Evolutionary conservation across 2,888 invertebrate genomes (phyloP).

Genomic region (Amaurobius ferox): DNA sequence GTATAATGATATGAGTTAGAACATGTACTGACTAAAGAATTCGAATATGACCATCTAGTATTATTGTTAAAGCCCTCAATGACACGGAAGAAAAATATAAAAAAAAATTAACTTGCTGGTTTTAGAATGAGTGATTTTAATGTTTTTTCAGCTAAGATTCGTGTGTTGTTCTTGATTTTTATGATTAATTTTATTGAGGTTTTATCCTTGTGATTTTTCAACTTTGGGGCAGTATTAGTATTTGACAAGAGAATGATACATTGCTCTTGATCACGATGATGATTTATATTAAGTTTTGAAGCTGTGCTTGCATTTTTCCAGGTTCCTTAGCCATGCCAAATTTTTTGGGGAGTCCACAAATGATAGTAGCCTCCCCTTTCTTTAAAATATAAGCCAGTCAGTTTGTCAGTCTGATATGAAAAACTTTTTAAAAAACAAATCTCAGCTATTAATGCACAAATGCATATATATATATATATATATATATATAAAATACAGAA

Average conservation of each 20-base stretch:
- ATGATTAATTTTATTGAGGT: background rate
- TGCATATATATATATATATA: no score
- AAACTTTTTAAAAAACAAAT: no score
- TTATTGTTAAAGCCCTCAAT: background rate
- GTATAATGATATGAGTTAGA: background rate
- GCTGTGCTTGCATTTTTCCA: no score
- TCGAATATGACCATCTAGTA: background rate
- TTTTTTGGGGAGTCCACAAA: no score
- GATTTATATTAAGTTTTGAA: background rate
- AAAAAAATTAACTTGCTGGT: background rate
- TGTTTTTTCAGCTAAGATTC: background rate
- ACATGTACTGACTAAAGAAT: background rate
- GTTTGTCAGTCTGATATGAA: no score
- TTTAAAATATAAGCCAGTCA: no score
- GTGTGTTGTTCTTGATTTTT: background rate
- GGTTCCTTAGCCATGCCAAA: no score
- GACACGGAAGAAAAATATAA: background rate
- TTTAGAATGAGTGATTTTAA: background rate
- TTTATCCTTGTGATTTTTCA: background rate
- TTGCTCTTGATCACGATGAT: background rate
- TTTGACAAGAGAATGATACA: background rate
- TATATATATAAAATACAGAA: no score
- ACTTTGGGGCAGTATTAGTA: background rate
- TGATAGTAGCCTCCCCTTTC: no score
- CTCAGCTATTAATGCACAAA: no score